Conservation (phyloP, 2,113 vertebrate genomes). For the Poicephalus gulielmi region DNA sequence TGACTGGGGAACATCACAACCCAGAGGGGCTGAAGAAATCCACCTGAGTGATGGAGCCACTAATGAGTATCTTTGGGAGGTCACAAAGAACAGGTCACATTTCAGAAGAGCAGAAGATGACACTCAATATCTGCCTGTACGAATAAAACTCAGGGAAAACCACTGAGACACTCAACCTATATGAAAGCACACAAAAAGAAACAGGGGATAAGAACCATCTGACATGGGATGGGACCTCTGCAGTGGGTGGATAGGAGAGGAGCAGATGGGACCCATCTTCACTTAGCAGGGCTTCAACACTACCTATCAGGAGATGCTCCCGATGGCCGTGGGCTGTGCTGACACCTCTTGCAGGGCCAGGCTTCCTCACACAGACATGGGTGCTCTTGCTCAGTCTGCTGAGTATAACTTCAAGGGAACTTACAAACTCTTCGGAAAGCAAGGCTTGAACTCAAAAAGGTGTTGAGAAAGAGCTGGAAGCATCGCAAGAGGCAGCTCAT, state of each 20-base stretch:
- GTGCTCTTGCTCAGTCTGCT: fast-evolving
- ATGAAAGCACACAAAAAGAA: fast-evolving
- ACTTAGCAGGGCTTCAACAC: neutral
- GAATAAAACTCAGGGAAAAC: neutral
- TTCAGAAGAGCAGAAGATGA: neutral
- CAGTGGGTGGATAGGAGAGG: neutral
- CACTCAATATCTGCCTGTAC: neutral
- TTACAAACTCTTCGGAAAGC: neutral
- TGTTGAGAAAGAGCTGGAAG: neutral
- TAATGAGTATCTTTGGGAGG: neutral
- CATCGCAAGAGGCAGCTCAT: neutral
- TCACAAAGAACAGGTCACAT: neutral
- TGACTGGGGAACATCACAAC: neutral
- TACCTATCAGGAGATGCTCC: neutral
- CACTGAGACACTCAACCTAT: neutral
- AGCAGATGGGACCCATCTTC: neutral
- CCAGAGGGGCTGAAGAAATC: neutral
- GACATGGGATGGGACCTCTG: neutral
- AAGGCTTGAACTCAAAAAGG: neutral
- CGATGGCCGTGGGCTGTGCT: fast-evolving
- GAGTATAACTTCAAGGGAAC: neutral
- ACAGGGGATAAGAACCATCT: neutral
- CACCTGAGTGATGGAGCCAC: neutral
- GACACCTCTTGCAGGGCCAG: neutral
- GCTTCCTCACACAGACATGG: fast-evolving